These are phyloP conservation scores for Acrocephalus arundinaceus DNA, from an alignment of 2,113 vertebrate species.

Conservation along the genomic window DNA sequence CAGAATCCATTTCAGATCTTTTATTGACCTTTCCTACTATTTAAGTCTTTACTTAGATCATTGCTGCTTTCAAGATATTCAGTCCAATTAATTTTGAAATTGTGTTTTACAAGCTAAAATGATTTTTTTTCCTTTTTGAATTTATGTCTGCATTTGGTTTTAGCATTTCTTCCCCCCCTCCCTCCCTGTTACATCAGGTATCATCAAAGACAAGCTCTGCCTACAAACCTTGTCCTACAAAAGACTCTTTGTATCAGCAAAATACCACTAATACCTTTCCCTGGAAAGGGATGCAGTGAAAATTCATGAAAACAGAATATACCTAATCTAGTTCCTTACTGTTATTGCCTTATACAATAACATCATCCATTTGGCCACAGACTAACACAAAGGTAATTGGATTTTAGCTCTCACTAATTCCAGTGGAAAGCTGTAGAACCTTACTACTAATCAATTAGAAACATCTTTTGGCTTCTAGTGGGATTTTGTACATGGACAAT, in stretches of 20 bases:
- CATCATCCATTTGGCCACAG: not conserved
- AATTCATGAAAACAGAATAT: not conserved
- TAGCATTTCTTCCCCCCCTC: accelerated
- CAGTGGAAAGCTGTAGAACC: not conserved
- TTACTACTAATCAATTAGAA: not conserved
- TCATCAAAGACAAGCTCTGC: not conserved
- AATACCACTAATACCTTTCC: not conserved
- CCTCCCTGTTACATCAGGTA: not conserved
- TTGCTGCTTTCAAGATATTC: not conserved
- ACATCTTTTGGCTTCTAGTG: not conserved
- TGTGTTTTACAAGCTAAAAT: not conserved
- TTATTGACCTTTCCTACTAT: not conserved
- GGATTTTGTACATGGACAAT: not conserved
- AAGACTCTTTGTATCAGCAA: not conserved
- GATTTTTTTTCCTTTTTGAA: no score
- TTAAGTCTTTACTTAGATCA: not conserved
- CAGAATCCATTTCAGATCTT: not conserved
- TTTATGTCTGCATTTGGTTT: not conserved
- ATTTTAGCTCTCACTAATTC: not conserved
- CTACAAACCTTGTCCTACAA: not conserved
- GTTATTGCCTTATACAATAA: not conserved
- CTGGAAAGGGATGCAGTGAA: not conserved
- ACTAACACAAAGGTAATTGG: not conserved
- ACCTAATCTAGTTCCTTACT: not conserved
- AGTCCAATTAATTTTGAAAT: not conserved